Evolutionary conservation across 2,113 vertebrate species (phyloP).

Genomic region (Amphiprion ocellaris): DNA sequence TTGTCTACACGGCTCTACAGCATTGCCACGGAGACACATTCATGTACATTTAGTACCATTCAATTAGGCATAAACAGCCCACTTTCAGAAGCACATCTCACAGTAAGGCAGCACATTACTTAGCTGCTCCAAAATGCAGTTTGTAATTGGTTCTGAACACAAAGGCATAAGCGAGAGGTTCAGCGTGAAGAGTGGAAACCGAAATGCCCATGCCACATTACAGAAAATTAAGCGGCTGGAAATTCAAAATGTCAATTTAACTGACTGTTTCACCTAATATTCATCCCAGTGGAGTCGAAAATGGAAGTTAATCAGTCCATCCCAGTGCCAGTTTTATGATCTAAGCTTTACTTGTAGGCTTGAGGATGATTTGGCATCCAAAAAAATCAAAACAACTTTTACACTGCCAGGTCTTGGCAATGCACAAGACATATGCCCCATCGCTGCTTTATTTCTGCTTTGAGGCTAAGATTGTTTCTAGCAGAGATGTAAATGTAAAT

Average conservation of each 20-base stretch:
- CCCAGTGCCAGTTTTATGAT: slow-evolving; percentile 33
- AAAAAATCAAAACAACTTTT: slow-evolving; percentile 35
- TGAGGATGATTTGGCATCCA: slow-evolving; percentile 43
- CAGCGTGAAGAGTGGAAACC: slow-evolving; percentile 11
- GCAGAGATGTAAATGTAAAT: slow-evolving; percentile 15
- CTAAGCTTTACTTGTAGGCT: slow-evolving; percentile 26
- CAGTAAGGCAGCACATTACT: background rate
- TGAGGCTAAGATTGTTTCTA: background rate
- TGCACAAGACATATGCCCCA: slow-evolving; percentile 2
- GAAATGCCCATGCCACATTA: slow-evolving; percentile 12
- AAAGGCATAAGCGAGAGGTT: slow-evolving; percentile 15
- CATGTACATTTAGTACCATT: background rate
- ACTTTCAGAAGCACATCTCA: background rate
- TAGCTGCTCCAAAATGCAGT: slow-evolving; percentile 13
- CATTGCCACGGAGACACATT: background rate
- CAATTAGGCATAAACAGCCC: background rate
- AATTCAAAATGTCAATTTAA: slow-evolving; percentile 51
- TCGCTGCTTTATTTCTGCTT: slow-evolving; percentile 25
- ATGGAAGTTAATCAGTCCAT: slow-evolving; percentile 46
- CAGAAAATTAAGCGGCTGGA: slow-evolving; percentile 35
- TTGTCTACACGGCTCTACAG: background rate
- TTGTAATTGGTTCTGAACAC: slow-evolving; percentile 42
- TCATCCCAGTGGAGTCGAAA: slow-evolving; percentile 24
- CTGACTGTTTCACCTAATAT: slow-evolving; percentile 58
- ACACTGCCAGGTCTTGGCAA: slow-evolving; percentile 38